Conservation (phyloP, 2,888 invertebrate genomes). For the Ramazzottius varieornatus region DNA sequence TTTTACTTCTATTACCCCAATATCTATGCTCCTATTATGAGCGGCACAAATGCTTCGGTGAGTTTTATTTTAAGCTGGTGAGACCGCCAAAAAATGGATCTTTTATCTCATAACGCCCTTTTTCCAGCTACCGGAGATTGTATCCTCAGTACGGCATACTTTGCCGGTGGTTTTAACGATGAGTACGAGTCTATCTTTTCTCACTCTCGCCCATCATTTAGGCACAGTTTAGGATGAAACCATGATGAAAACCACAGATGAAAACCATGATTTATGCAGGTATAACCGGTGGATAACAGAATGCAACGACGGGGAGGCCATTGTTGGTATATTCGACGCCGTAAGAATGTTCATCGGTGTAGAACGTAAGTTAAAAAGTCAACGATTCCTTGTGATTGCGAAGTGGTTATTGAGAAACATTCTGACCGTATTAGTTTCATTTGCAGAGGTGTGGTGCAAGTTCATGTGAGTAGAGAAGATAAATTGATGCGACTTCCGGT, state of each 20-base stretch:
- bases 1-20: too few species aligned
- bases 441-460: slow-evolving; percentile 1
- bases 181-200: too few species aligned
- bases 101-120: too few species aligned
- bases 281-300: background rate
- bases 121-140: background rate
- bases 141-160: background rate
- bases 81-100: too few species aligned
- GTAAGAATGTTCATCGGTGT: slow-evolving; percentile 1
- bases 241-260: too few species aligned
- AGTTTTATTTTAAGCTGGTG: background rate
- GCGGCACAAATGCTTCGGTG: background rate
- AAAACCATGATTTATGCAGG: background rate
- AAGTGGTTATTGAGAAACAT: background rate
- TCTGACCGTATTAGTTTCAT: background rate
- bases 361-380: background rate
- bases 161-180: background rate
- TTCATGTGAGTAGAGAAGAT: too few species aligned
- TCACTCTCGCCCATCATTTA: too few species aligned
- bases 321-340: background rate
- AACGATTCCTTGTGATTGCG: background rate
- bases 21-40: slow-evolving; percentile 3
- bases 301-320: slow-evolving; percentile 1
- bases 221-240: too few species aligned
- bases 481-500: too few species aligned